Conservation (phyloP, 1,140 invertebrate genomes). For the Contarinia nasturtii region DNA sequence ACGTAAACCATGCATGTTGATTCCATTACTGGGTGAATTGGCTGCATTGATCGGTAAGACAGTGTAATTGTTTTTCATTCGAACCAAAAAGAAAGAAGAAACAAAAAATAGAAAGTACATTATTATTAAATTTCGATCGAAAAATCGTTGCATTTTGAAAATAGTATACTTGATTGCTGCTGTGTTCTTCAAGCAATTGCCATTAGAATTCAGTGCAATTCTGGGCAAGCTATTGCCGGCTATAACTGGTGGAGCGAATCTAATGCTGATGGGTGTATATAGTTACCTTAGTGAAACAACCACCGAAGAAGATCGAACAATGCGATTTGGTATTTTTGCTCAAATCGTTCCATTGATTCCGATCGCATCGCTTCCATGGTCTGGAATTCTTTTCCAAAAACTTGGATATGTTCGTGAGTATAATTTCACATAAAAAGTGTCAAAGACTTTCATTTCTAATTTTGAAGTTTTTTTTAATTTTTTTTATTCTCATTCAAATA, state of each 20-base stretch:
- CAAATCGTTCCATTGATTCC: slow-evolving; percentile 19
- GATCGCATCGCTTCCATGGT: slow-evolving; percentile 15
- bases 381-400: slow-evolving; percentile 14
- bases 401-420: slow-evolving; percentile 18
- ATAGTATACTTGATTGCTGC: neutral
- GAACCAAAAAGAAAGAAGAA: no score
- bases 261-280: slow-evolving; percentile 39
- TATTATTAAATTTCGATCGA: no score
- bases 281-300: slow-evolving; percentile 38
- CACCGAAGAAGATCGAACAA: slow-evolving; percentile 32
- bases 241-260: slow-evolving; percentile 32
- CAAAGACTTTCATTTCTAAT: no score
- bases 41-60: neutral
- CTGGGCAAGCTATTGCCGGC: slow-evolving; percentile 33
- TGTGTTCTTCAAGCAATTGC: slow-evolving; percentile 9
- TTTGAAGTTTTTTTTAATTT: neutral
- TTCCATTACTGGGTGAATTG: slow-evolving; percentile 33
- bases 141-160: no score
- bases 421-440: no score
- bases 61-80: no score
- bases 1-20: slow-evolving; percentile 33
- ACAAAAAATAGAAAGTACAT: no score
- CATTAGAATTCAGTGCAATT: slow-evolving; percentile 30
- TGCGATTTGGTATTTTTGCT: slow-evolving; percentile 21
- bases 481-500: neutral